Evolutionary conservation across 35 echinoderm and acorn worm species (phyloP), one percentile per base, ranked within the genome.

Genomic region (Holothuria glaberrima): DNA sequence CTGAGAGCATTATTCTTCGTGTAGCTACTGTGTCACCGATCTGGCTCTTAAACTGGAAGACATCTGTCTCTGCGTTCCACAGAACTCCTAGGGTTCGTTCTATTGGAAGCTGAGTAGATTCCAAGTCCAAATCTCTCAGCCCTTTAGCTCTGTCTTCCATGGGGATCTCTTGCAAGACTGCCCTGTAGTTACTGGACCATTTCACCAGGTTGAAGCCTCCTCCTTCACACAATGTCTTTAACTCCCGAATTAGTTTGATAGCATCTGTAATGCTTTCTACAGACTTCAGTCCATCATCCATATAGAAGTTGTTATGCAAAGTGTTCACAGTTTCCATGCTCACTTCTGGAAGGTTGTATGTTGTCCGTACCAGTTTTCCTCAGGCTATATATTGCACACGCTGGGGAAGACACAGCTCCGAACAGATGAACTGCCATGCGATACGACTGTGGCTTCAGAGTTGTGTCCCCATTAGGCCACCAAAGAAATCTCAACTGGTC

Each of bases 401-500:
- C 45, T n/a, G 91, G 91, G 22, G 94, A 91, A 34, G 82, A 94
- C n/a, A 87, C 75, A 5, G 93, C 93, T 57, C 93, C 89, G 65
- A 94, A 94, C 17, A 91, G 59, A 74, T 91, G 89, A 22, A 75
- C 89, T 45, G 36, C 59, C 82, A 94, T 91, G 17, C 89, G 30
- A 59, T 66, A 90, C 17, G 30, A 44, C 64, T 79, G 75, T 56
- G 33, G 82, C 27, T 73, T 27, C 68, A 68, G 13, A 24, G 12
- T 86, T 22, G 88, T 59, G 35, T 94, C 87, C 14, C 93, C 89
- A 19, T 90, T 64, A 4, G 61, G 61, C 84, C 94, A 92, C 90
- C 90, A 95, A 45, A 95, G 65, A 61, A 92, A 88, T 59, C 90
- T 89, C 59, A 95, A 35, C 21, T 89, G 48, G 67, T 95, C 94